Evolutionary conservation across 2,113 vertebrate species (phyloP).

Genomic region (Scomber colias): DNA sequence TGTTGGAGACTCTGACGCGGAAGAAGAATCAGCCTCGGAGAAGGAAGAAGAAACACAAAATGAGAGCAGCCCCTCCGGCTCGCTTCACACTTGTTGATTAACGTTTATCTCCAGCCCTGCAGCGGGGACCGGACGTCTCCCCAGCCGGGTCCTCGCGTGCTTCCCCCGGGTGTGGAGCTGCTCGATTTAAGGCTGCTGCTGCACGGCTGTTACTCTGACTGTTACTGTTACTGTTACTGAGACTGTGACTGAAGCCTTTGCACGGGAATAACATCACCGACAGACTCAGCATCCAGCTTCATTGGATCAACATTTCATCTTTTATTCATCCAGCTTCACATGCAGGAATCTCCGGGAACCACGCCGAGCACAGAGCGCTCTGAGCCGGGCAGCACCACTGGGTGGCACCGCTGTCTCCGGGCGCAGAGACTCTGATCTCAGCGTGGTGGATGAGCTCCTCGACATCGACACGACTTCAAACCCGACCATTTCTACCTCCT

Average conservation of each 20-base stretch:
- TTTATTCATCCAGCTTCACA: slow-evolving; percentile 34
- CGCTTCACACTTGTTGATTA: slow-evolving; percentile 62
- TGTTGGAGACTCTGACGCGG: slow-evolving; percentile 62
- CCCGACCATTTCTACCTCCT: not conserved
- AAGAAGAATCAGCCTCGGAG: slow-evolving; percentile 52
- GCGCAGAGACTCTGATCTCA: slow-evolving; percentile 39
- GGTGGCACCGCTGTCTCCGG: slow-evolving; percentile 68
- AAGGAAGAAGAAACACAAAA: slow-evolving; percentile 39
- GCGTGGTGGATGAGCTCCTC: slow-evolving; percentile 13
- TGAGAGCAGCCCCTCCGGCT: not conserved
- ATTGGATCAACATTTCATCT: slow-evolving; percentile 36
- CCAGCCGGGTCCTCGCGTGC: not conserved
- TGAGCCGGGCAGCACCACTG: slow-evolving; percentile 42
- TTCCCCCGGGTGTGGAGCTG: not conserved
- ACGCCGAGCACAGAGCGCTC: slow-evolving; percentile 9
- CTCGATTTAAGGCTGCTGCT: not conserved
- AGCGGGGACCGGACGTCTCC: not conserved
- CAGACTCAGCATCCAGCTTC: not conserved
- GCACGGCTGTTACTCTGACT: not conserved
- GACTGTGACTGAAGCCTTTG: not conserved
- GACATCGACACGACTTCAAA: not conserved
- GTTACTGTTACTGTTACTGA: too few relatives aligned
- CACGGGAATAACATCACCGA: slow-evolving; percentile 13
- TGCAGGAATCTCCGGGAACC: slow-evolving; percentile 12
- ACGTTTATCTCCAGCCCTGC: not conserved